Conservation (phyloP, 2,113 vertebrate genomes). For the Eira barbara region DNA sequence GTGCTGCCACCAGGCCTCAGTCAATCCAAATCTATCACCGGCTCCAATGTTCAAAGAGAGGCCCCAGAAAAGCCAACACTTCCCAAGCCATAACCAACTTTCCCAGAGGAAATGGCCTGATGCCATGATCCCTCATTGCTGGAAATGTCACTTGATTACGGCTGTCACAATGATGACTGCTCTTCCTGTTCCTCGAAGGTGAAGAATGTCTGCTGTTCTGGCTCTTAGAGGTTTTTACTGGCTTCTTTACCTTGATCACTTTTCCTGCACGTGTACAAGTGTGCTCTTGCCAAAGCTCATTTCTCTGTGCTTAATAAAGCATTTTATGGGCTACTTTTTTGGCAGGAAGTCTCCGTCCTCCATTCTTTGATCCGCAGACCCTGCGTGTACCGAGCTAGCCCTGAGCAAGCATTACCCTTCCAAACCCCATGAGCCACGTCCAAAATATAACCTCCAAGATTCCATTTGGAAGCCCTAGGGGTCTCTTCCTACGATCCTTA, state of each 20-base stretch:
- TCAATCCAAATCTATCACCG: not conserved
- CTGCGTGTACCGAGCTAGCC: not conserved
- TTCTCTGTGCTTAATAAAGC: conserved; percentile 53
- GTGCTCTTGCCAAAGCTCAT: conserved; percentile 43
- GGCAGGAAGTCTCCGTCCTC: not conserved
- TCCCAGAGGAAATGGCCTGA: not conserved
- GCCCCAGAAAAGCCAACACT: not conserved
- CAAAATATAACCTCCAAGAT: not conserved
- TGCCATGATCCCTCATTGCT: not conserved
- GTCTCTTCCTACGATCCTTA: not conserved
- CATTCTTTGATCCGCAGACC: not conserved
- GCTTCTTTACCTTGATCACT: conserved; percentile 43
- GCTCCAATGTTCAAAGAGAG: not conserved
- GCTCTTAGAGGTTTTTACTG: conserved; percentile 5
- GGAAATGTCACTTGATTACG: not conserved
- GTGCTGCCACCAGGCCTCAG: not conserved
- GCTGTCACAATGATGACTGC: not conserved
- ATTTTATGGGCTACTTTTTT: conserved; percentile 45
- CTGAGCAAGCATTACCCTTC: not conserved
- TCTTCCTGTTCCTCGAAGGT: conserved; percentile 16
- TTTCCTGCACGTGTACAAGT: conserved; percentile 27
- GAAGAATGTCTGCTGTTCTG: not conserved
- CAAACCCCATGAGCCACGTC: not conserved
- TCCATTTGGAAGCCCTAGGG: not conserved
- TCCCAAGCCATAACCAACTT: not conserved